These are phyloP conservation scores for Stramonita haemastoma DNA, from an alignment of 2,888 invertebrate species.

Conservation along the genomic window DNA sequence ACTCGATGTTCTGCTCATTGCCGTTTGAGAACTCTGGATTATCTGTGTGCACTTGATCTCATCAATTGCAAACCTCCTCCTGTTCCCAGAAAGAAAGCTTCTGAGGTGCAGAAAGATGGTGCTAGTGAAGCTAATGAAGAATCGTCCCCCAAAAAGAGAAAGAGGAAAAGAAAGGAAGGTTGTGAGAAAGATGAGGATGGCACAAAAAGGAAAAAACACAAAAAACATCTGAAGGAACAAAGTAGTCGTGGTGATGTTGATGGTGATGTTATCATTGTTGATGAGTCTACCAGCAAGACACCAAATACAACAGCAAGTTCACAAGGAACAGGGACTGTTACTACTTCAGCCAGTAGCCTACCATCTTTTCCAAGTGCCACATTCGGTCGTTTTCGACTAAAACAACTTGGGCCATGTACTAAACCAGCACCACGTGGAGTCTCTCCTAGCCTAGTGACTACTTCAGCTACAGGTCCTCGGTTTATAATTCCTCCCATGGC, in stretches of 20 bases:
- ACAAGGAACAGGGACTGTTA: not conserved
- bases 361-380: slow-evolving; percentile 19
- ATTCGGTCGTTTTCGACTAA: not conserved
- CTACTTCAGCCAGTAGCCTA: not conserved
- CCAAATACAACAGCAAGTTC: not conserved
- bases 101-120: not conserved
- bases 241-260: too few species aligned
- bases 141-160: not conserved
- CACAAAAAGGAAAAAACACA: not conserved
- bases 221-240: not conserved
- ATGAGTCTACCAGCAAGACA: not conserved
- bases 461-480: not conserved
- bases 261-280: slow-evolving; percentile 1
- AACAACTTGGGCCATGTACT: too few species aligned
- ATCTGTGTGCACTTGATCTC: slow-evolving; percentile 24
- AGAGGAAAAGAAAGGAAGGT: not conserved
- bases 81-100: not conserved
- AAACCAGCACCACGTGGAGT: not conserved
- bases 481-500: not conserved
- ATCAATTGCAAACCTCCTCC: slow-evolving; percentile 23
- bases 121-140: not conserved
- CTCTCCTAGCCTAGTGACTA: not conserved
- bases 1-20: slow-evolving; percentile 27
- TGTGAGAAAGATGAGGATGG: not conserved
- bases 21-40: slow-evolving; percentile 28